Percentiles rank a stretch among this genome's conserved stretches.
Evolutionary conservation across 2,888 invertebrate genomes (phyloP).

Genomic region (Phania funesta): DNA sequence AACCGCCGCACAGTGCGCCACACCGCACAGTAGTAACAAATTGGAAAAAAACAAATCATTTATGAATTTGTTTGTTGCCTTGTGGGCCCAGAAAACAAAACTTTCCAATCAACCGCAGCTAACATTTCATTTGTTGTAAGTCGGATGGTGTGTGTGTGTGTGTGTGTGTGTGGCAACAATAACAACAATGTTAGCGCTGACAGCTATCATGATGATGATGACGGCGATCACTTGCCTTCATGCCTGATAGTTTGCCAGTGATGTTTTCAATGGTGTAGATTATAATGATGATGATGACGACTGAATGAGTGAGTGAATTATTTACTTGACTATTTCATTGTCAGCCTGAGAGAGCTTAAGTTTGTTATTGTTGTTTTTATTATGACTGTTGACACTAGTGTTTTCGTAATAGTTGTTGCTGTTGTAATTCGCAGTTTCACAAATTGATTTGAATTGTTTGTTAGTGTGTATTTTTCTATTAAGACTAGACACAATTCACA

Average conservation of each 20-base stretch:
- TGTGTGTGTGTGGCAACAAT: constrained; percentile 1
- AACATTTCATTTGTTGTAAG: constrained; percentile 14
- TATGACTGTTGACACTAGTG: constrained; percentile 24
- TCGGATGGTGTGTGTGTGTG: neutral
- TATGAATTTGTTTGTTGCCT: neutral
- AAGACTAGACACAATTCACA: constrained; percentile 33
- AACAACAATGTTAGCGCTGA: neutral
- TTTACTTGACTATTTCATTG: constrained; percentile 34
- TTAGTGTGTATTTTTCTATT: neutral
- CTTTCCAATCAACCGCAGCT: constrained; percentile 1
- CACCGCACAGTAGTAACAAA: constrained; percentile 49
- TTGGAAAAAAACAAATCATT: constrained; percentile 55
- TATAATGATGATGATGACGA: constrained; percentile 4
- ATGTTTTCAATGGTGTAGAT: constrained; percentile 15
- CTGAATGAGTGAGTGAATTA: constrained; percentile 13
- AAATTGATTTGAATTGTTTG: constrained; percentile 65
- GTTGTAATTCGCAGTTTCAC: constrained; percentile 54
- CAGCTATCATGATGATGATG: constrained; percentile 16
- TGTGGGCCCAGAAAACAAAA: constrained; percentile 18
- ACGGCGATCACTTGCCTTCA: neutral
- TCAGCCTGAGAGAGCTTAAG: constrained; percentile 15
- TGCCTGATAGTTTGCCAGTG: neutral
- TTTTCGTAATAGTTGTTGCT: constrained; percentile 14
- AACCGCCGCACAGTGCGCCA: neutral
- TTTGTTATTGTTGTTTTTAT: constrained; percentile 19